phyloP scores from a whole-genome alignment of 2,888 invertebrate genomes.

The Pelosia muscerda region DNA sequence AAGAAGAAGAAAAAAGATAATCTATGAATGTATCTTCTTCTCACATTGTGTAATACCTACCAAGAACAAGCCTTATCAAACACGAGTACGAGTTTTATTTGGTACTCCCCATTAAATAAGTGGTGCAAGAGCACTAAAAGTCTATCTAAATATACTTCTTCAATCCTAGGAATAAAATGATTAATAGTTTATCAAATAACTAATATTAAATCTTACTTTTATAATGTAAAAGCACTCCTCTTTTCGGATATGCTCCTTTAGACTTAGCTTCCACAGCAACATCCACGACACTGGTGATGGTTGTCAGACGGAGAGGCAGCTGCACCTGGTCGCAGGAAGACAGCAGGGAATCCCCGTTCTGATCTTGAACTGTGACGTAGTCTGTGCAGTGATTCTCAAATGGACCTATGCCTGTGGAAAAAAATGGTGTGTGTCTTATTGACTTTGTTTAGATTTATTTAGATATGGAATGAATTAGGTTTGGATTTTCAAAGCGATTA shows the following conservation, averaged over 20 bases:
- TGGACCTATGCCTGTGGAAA: slow-evolving; percentile 76
- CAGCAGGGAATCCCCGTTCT: slow-evolving; percentile 78
- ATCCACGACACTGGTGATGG: slow-evolving; percentile 79
- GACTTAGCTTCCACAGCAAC: slow-evolving; percentile 81
- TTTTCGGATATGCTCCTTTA: slow-evolving; percentile 85
- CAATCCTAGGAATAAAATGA: not conserved
- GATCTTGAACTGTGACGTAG: slow-evolving; percentile 81
- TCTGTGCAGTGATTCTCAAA: slow-evolving; percentile 84
- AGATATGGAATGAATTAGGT: no score
- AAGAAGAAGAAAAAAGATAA: no score
- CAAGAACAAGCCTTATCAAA: no score
- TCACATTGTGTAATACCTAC: no score
- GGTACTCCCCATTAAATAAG: no score
- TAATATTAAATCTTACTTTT: slow-evolving; percentile 80
- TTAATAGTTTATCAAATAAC: not conserved
- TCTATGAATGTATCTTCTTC: no score
- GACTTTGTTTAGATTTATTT: not conserved
- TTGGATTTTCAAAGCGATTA: not conserved
- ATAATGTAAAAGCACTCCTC: slow-evolving; percentile 89
- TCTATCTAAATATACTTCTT: no score
- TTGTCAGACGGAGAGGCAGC: slow-evolving; percentile 80
- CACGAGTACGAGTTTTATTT: no score
- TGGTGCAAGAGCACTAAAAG: no score
- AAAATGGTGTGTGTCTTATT: not conserved
- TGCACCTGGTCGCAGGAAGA: slow-evolving; percentile 86